A percentile compares a stretch with the other conserved stretches of the same genome.
phyloP scores from a whole-genome alignment of 2,113 vertebrate species.

The Nothoprocta pentlandii region DNA sequence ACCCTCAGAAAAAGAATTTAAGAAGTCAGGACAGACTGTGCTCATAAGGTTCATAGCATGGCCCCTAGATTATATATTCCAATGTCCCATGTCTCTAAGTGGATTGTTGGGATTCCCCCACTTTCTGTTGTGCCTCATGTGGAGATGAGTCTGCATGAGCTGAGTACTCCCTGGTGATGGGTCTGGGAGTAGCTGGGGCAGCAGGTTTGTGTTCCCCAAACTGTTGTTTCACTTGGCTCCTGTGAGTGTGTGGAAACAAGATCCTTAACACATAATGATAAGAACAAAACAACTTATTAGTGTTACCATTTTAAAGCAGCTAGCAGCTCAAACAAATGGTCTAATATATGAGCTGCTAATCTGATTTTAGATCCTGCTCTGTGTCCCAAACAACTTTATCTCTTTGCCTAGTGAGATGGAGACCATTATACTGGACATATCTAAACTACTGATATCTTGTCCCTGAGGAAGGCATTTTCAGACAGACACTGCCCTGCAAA shows the following conservation, averaged over 20 bases:
- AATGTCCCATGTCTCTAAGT: neutral
- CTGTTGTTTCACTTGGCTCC: neutral
- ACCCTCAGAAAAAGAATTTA: neutral
- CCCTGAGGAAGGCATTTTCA: neutral
- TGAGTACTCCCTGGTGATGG: neutral
- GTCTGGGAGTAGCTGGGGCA: neutral
- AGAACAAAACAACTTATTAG: neutral
- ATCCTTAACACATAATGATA: neutral
- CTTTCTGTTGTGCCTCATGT: neutral
- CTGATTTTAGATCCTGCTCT: neutral
- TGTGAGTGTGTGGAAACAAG: fast-evolving
- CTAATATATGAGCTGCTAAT: neutral
- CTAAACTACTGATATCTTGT: neutral
- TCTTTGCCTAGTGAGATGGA: neutral
- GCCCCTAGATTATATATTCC: neutral
- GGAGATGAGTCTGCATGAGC: neutral
- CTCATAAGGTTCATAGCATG: neutral
- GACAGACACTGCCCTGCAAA: neutral
- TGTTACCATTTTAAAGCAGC: neutral
- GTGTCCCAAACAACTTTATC: neutral
- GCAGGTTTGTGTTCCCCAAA: neutral
- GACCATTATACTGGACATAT: neutral
- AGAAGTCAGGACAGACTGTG: neutral
- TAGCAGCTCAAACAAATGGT: neutral
- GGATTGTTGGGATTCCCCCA: neutral